Conservation (phyloP, 2,888 invertebrate genomes). For the Liodrosophila aerea region DNA sequence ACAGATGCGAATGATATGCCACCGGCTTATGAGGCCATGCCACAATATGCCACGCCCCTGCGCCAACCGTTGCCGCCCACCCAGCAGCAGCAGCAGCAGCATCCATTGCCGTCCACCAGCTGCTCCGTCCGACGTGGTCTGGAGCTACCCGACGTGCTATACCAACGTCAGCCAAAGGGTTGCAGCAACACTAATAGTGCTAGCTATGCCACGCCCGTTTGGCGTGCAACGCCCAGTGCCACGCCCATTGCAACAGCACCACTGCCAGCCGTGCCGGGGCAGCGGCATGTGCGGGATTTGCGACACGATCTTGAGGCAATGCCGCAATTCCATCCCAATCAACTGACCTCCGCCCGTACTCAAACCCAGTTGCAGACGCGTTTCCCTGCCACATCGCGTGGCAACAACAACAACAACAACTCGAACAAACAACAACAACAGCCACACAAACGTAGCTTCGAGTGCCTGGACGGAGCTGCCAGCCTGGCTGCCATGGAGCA, state of each 20-base stretch:
- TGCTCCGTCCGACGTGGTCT: conserved; percentile 28
- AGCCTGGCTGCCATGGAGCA: conserved; percentile 66
- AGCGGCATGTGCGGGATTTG: conserved; percentile 72
- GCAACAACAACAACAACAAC: conserved; percentile 11
- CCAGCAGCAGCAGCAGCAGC: conserved; percentile 2
- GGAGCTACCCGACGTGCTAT: conserved; percentile 34
- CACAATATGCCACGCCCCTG: conserved; percentile 44
- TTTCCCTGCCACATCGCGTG: conserved; percentile 26
- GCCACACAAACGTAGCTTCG: conserved; percentile 31
- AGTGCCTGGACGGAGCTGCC: conserved; percentile 58
- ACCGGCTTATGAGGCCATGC: conserved; percentile 55
- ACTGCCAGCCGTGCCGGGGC: conserved; percentile 34
- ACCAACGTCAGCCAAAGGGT: conserved; percentile 25
- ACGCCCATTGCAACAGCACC: conserved; percentile 29
- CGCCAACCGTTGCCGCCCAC: conserved; percentile 18
- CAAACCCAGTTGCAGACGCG: conserved; percentile 62
- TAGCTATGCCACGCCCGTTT: conserved; percentile 55
- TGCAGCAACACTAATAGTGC: conserved; percentile 10
- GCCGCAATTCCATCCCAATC: conserved; percentile 71
- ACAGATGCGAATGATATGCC: conserved; percentile 50
- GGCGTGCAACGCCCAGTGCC: conserved; percentile 39
- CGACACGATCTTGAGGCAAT: conserved; percentile 77
- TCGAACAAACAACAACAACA: conserved; percentile 9
- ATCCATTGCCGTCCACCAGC: conserved; percentile 33
- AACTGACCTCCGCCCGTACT: conserved; percentile 48